Conservation (phyloP, 37 sponge, comb jelly and placozoan genomes). For the Dysidea cf. avara region DNA sequence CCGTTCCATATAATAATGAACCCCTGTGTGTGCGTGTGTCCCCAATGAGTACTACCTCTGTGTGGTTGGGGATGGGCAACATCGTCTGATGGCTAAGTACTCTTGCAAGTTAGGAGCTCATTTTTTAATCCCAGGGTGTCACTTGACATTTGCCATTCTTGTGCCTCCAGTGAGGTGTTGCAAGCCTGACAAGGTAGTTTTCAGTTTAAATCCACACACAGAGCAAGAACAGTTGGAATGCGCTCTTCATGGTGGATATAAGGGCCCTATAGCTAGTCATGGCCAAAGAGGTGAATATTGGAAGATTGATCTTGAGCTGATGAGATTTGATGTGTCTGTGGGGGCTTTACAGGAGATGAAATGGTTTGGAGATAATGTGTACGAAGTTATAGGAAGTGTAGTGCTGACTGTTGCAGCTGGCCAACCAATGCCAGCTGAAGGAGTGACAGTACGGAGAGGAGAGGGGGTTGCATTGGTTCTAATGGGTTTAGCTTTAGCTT, state of each 20-base stretch:
- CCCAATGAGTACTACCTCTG: no score
- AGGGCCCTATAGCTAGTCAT: no score
- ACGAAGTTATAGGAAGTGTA: slow-evolving; percentile 21
- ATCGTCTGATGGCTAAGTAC: not conserved
- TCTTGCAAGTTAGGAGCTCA: slow-evolving; percentile 11
- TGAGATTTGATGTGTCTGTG: not conserved
- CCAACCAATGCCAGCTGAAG: slow-evolving; percentile 13
- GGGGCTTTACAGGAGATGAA: slow-evolving; percentile 16
- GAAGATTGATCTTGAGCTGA: slow-evolving; percentile 1
- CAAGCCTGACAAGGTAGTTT: not conserved
- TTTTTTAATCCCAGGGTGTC: slow-evolving; percentile 19
- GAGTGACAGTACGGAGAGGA: slow-evolving; percentile 40
- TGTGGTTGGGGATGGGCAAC: no score
- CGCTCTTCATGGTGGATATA: no score
- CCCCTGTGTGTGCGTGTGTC: no score
- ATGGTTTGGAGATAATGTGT: slow-evolving; percentile 22
- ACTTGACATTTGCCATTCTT: slow-evolving; percentile 18
- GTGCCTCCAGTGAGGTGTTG: slow-evolving; percentile 5
- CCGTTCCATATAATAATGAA: no score
- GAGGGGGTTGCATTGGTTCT: slow-evolving; percentile 47
- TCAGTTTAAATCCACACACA: no score
- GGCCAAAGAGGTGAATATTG: slow-evolving; percentile 5
- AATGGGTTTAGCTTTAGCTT: slow-evolving; percentile 18
- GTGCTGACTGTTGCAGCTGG: slow-evolving; percentile 41
- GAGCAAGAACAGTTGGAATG: no score